Evolutionary conservation across 2,888 invertebrate genomes (phyloP), one percentile per base, ranked within the genome.

Genomic region (Apoderus coryli): DNA sequence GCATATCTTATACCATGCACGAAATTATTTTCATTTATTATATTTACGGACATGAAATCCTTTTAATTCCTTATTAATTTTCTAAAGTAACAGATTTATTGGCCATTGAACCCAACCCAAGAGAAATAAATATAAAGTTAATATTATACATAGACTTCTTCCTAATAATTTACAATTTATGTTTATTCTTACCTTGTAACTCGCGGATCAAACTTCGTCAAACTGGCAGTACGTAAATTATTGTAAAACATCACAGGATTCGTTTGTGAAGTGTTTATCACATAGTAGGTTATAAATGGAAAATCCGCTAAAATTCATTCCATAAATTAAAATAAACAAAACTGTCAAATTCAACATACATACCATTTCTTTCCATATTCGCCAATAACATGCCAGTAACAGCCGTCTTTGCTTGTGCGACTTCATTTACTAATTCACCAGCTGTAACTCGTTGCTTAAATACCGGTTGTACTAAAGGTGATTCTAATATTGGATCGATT

Each of bases 201-300:
- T 49, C 80, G 73, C 11, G 88, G 88, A 54, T 88, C 86, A 54
- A 89, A 86, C 60, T 84, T 85, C 44, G 72, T 74, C 54, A 88
- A 59, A 37, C 85, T 81, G 48, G 82, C 77, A 54, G 78, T 72
- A 51, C 86, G 71, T 54, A 88, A 73, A 50, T 79, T 80, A 51
- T 80, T 76, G 59, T 86, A 85, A 60, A 88, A 86, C 43, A 79
- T 72, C 45, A 78, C 65, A 31, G 85, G 85, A 59, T 88, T 86
- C 28, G 80, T 79, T 60, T 80, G 81, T 39, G 75, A 72, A 33
- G 84, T 85, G 56, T 88, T 88, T 60, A 89, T 79, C 49, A 88
- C 72, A 60, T 86, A 88, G 56, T 86, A 85, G 9, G 85, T 73
- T 64, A 89, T 88, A 61, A 88, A 86, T 9, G 88, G 88, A 52